phyloP scores from a whole-genome alignment of 2,113 vertebrate species.

The Phainopepla nitens region DNA sequence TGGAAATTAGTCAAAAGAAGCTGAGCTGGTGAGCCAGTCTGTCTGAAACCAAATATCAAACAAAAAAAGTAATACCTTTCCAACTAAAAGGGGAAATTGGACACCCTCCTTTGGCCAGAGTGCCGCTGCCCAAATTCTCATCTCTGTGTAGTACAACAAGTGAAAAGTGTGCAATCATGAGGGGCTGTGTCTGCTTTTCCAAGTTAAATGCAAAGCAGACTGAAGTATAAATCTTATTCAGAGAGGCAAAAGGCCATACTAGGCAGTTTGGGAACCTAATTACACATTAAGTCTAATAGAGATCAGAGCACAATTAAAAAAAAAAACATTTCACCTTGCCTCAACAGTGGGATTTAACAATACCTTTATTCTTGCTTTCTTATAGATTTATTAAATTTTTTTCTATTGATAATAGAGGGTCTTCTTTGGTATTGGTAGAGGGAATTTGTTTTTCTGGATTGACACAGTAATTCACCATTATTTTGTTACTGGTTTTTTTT shows the following conservation, averaged over 20 bases:
- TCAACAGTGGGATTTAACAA: background rate
- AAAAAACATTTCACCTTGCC: background rate
- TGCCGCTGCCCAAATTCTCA: background rate
- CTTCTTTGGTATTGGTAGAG: background rate
- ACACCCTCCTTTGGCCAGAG: background rate
- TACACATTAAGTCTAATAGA: background rate
- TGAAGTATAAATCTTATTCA: background rate
- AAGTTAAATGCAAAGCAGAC: background rate
- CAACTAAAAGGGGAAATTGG: background rate
- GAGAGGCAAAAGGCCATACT: background rate
- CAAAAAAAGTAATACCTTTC: background rate
- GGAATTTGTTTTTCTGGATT: background rate
- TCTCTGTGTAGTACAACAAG: background rate
- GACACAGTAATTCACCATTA: background rate
- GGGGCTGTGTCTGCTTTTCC: background rate
- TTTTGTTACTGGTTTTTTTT: background rate
- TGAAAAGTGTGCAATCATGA: fast-evolving
- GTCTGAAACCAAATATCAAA: background rate
- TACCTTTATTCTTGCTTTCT: background rate
- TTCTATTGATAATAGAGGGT: background rate
- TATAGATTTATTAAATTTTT: background rate
- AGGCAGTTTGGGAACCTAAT: background rate
- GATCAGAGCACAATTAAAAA: background rate
- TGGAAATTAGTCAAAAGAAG: background rate
- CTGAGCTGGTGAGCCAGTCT: background rate